Evolutionary conservation across 2,797 vertebrate genomes (phyloP), one percentile per base, ranked within the genome.

Genomic region (Sciaenops ocellatus): DNA sequence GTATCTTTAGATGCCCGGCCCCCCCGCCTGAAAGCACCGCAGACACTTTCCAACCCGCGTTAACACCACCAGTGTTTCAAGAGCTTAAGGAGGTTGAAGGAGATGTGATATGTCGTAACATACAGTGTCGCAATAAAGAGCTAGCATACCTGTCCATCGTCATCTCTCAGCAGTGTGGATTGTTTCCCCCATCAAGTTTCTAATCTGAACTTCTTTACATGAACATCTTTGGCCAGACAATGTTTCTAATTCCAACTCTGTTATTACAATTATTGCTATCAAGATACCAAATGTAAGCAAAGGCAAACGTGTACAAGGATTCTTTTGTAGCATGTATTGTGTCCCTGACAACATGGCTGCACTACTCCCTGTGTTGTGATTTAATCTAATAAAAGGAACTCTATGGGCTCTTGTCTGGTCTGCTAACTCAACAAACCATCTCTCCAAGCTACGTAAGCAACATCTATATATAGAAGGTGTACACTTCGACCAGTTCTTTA

Each of bases 311-410:
- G 93, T 93, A 90, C 86, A 74, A 93, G 86, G 85, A 94, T 94
- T 94, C 85, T 95, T 95, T 96, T 96, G 94, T 95, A 95, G 95
- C 95, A 95, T 96, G 95, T 95, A 91, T 95, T 94, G 94, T 96
- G 91, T 93, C 93, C 94, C 93, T 90, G 88, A 95, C 87, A 65
- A 94, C 94, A 95, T 95, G 95, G 94, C 95, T 96, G 95, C 95
- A 95, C 94, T 96, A 89, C 89, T 93, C 92, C 93, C 93, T 95
- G 95, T 96, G 92, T 95, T 95, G 95, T 96, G 95, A 89, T 95
- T 95, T 94, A 95, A 93, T 94, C 89, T 92, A 96, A 96, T 96
- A 96, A 96, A 96, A 95, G 82, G 92, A 91, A 93, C 90, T 94
- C 91, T 89, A 91, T 92, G 94, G 92, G 88, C 89, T 88, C 54